Evolutionary conservation across 2,113 vertebrate species (phyloP).

Genomic region (Passer domesticus): DNA sequence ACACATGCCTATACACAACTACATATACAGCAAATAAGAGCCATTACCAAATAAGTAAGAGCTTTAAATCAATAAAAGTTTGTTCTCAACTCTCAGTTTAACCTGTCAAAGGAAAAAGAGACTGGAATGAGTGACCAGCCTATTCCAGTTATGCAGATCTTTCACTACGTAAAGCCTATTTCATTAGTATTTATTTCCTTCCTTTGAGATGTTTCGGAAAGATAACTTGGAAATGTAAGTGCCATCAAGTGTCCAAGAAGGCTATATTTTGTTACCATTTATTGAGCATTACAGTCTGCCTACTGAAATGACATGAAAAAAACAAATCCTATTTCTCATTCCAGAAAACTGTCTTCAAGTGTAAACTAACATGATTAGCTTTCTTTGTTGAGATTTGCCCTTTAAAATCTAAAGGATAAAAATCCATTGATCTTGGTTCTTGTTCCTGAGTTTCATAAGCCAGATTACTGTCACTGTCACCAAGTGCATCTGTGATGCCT

Average conservation of each 20-base stretch:
- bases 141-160: not conserved
- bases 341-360: not conserved
- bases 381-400: not conserved
- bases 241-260: not conserved
- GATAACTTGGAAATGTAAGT: not conserved
- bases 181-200: not conserved
- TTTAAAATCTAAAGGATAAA: not conserved
- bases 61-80: not conserved
- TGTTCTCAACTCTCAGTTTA: not conserved
- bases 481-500: not conserved
- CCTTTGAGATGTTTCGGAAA: not conserved
- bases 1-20: not conserved
- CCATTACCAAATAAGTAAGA: not conserved
- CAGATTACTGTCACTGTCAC: not conserved
- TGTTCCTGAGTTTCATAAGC: not conserved
- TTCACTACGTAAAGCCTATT: not conserved
- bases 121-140: not conserved
- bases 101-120: not conserved
- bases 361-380: not conserved
- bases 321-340: not conserved
- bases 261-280: not conserved
- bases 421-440: not conserved
- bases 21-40: not conserved
- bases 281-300: not conserved
- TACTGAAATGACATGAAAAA: not conserved